phyloP scores from a whole-genome alignment of 2,888 invertebrate species.

The Protonemura montana region DNA sequence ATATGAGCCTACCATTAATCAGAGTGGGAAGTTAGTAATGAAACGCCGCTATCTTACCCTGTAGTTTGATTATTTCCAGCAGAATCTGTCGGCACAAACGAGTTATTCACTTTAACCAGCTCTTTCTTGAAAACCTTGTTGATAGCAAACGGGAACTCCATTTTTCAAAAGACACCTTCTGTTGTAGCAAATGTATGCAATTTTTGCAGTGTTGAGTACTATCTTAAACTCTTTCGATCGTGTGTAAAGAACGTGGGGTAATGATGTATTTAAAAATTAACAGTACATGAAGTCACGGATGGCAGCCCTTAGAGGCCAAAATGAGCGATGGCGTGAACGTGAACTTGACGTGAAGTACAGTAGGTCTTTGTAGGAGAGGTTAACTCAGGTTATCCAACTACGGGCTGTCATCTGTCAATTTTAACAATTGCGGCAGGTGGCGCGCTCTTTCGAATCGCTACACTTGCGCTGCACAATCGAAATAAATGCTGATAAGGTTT shows the following conservation, averaged over 20 bases:
- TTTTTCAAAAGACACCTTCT: constrained; percentile 24
- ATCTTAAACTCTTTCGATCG: background rate
- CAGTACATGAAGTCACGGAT: constrained; percentile 21
- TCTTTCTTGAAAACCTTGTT: constrained; percentile 45
- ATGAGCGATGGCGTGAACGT: background rate
- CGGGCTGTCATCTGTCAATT: background rate
- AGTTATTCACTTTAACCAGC: constrained; percentile 46
- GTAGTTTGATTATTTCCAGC: background rate
- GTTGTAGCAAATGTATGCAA: background rate
- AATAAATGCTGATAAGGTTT: no score
- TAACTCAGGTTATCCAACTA: background rate
- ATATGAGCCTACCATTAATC: no score
- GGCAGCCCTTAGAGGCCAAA: background rate
- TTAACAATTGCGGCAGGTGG: background rate
- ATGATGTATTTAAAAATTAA: background rate
- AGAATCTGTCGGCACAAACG: background rate
- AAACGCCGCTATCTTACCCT: background rate
- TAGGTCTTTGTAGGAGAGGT: background rate
- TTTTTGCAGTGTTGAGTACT: background rate
- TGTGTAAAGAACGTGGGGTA: background rate
- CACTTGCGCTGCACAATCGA: no score
- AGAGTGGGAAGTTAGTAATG: no score
- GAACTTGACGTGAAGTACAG: no score
- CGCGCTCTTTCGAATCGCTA: background rate
- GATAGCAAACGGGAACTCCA: constrained; percentile 49